These are phyloP conservation scores for Gavia stellata DNA, from an alignment of 2,113 vertebrate genomes.

Conservation along the genomic window DNA sequence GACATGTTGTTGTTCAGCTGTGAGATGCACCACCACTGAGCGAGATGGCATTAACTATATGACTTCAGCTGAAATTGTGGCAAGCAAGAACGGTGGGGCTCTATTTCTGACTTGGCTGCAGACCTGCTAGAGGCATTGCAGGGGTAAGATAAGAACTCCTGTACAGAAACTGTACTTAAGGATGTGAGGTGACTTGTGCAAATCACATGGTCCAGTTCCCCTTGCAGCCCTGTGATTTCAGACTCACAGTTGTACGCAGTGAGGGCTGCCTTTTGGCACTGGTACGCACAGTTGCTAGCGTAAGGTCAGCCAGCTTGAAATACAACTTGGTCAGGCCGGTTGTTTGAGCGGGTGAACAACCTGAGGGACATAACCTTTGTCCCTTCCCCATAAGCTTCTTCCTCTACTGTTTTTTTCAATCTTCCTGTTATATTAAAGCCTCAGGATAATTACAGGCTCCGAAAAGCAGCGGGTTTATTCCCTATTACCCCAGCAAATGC, in stretches of 20 bases:
- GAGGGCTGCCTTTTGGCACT: neutral
- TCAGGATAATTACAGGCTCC: neutral
- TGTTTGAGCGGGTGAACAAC: neutral
- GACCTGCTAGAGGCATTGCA: neutral
- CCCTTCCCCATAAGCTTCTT: neutral
- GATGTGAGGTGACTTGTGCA: neutral
- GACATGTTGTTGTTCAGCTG: neutral
- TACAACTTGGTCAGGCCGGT: neutral
- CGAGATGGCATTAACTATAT: rapidly evolving
- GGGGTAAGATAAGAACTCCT: neutral
- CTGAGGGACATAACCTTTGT: neutral
- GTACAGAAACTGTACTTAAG: neutral
- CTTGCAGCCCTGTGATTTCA: neutral
- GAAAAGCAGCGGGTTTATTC: neutral
- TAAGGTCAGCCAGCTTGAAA: neutral
- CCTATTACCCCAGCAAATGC: neutral
- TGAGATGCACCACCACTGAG: neutral
- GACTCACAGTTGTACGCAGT: neutral
- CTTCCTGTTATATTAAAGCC: neutral
- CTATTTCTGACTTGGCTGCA: neutral
- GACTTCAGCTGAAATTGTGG: neutral
- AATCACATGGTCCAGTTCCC: neutral
- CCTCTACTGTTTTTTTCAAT: neutral
- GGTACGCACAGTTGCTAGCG: neutral
- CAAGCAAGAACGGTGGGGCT: neutral